Conservation (phyloP, 2,113 vertebrate species). For the Morone chrysops region DNA sequence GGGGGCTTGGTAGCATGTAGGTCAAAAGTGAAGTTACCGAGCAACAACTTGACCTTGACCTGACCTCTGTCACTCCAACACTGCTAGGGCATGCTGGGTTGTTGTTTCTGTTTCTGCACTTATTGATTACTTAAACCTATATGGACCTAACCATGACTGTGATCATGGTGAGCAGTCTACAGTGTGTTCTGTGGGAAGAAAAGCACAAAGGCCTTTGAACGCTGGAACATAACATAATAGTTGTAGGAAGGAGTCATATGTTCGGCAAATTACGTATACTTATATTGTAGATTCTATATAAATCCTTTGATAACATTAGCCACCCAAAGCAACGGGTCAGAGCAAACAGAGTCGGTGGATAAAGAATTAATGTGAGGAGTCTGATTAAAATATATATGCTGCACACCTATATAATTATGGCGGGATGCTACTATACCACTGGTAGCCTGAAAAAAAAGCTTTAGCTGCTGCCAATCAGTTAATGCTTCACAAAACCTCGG, state of each 20-base stretch:
- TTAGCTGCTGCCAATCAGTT: neutral
- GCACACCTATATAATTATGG: neutral
- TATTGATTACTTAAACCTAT: neutral
- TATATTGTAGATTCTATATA: neutral
- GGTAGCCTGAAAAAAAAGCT: neutral
- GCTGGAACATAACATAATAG: neutral
- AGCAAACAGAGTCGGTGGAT: neutral
- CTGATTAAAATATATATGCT: neutral
- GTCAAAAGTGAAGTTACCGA: slow-evolving; percentile 2
- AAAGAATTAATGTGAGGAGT: neutral
- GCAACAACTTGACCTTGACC: neutral
- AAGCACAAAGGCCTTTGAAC: neutral
- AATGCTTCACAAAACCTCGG: neutral
- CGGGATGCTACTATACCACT: neutral
- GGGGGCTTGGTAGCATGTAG: neutral
- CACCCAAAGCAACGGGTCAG: neutral
- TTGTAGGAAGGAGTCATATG: neutral
- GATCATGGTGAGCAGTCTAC: neutral
- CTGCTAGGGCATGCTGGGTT: neutral
- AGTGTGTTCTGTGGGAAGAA: too few species aligned
- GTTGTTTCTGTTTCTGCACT: slow-evolving; percentile 9
- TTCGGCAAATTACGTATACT: neutral
- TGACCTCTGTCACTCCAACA: slow-evolving; percentile 7
- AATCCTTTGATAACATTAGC: neutral
- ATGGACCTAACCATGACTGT: neutral